Percentiles rank a stretch among this genome's conserved stretches.
These are phyloP conservation scores for Hycleus cichorii DNA, from an alignment of 1,140 invertebrate genomes.

Conservation along the genomic window DNA sequence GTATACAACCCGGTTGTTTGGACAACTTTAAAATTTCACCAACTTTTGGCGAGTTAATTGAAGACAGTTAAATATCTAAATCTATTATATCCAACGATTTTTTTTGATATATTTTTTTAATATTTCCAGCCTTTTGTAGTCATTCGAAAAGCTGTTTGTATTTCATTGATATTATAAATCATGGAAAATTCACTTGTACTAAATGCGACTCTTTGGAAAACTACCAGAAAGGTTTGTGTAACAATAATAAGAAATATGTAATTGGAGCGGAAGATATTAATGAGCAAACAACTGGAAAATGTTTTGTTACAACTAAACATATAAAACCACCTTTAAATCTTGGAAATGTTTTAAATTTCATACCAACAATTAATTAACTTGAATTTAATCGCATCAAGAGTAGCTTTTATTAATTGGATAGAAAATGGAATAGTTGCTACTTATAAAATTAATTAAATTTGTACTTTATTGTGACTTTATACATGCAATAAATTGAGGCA, in stretches of 20 bases:
- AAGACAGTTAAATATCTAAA: constrained; percentile 10
- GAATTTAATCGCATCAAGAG: no score
- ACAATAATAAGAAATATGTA: constrained; percentile 19
- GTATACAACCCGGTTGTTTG: constrained; percentile 49
- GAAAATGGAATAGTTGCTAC: no score
- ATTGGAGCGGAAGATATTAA: constrained; percentile 41
- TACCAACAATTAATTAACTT: no score
- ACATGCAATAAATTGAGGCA: no score
- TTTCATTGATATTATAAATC: constrained; percentile 36
- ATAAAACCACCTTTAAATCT: no score
- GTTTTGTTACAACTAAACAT: constrained; percentile 42
- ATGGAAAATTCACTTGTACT: constrained; percentile 36
- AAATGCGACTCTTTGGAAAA: constrained; percentile 42
- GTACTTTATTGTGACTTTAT: no score
- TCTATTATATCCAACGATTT: no score
- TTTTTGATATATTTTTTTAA: not conserved
- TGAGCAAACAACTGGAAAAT: constrained; percentile 38
- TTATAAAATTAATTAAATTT: no score
- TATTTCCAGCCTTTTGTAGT: constrained; percentile 26
- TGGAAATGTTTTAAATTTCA: no score
- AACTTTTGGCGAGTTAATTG: constrained; percentile 19
- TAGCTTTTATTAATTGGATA: no score
- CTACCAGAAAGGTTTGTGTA: constrained; percentile 35
- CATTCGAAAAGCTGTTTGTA: constrained; percentile 22
- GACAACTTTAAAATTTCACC: not conserved